Conservation (phyloP, 2,888 invertebrate genomes). For the Drosophila nigricruria region DNA sequence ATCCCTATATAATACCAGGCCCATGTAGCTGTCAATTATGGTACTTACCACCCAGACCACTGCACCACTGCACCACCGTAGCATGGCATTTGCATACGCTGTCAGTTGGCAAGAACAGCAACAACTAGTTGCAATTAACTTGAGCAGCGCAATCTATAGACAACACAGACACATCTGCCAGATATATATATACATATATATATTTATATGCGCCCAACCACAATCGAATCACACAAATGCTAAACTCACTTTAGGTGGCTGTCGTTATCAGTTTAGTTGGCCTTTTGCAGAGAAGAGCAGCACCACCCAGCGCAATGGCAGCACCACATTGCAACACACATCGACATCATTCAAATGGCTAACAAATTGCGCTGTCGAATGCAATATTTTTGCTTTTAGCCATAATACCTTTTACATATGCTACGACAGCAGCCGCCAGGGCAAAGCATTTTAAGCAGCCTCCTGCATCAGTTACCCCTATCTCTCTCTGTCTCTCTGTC, state of each 20-base stretch:
- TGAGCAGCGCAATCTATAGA: slow-evolving; percentile 30
- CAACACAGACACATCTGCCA: slow-evolving; percentile 10
- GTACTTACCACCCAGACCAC: slow-evolving; percentile 12
- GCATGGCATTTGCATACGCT: slow-evolving; percentile 38
- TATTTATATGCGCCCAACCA: background rate
- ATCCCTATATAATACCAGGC: background rate
- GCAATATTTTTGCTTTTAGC: slow-evolving; percentile 82
- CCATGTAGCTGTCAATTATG: slow-evolving; percentile 30
- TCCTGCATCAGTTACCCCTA: background rate
- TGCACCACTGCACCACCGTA: slow-evolving; percentile 1
- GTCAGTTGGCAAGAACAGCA: slow-evolving; percentile 27
- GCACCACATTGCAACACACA: slow-evolving; percentile 25
- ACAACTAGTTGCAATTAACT: slow-evolving; percentile 39
- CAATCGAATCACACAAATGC: slow-evolving; percentile 20
- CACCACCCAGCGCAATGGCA: slow-evolving; percentile 7
- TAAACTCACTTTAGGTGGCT: slow-evolving; percentile 53
- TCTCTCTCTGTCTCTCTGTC: background rate
- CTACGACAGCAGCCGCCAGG: slow-evolving; percentile 64
- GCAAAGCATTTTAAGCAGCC: slow-evolving; percentile 48
- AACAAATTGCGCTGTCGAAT: slow-evolving; percentile 83
- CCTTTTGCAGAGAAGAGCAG: slow-evolving; percentile 17
- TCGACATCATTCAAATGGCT: slow-evolving; percentile 79
- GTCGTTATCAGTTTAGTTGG: slow-evolving; percentile 45
- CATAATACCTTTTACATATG: slow-evolving; percentile 81
- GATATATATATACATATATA: background rate